Conservation (phyloP, 2,113 vertebrate genomes). For the Oxyruncus cristatus region DNA sequence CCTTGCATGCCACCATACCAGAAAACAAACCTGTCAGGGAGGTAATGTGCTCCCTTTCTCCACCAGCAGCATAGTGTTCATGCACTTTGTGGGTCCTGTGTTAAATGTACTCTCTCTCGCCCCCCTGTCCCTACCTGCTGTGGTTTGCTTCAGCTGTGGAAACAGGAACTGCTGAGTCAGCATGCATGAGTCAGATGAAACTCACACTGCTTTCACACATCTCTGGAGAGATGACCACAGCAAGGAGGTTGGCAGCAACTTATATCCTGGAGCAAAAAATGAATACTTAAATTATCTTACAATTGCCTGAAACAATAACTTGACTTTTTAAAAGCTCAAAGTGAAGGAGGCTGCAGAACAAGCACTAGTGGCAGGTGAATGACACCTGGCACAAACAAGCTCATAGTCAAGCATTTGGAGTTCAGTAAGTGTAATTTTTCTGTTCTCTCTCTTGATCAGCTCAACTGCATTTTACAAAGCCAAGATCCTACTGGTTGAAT, state of each 20-base stretch:
- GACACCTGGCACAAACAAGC: not conserved
- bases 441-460: not conserved
- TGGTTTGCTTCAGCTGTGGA: slow-evolving; percentile 46
- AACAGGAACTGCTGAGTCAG: slow-evolving; percentile 62
- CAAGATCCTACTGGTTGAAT: not conserved
- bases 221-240: not conserved
- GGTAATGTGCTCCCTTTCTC: not conserved
- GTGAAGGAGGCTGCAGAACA: not conserved
- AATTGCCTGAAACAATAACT: not conserved
- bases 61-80: not conserved
- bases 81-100: not conserved
- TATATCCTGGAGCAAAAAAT: not conserved
- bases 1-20: not conserved
- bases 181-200: not conserved
- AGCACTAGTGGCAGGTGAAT: not conserved
- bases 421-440: not conserved
- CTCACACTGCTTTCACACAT: not conserved
- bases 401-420: not conserved
- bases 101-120: not conserved
- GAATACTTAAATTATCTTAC: not conserved
- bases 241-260: not conserved
- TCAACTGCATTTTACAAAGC: not conserved
- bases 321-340: not conserved
- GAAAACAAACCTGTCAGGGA: not conserved
- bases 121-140: not conserved